Evolutionary conservation across 2,888 invertebrate species (phyloP).

Genomic region (Pardosa pseudoannulata): DNA sequence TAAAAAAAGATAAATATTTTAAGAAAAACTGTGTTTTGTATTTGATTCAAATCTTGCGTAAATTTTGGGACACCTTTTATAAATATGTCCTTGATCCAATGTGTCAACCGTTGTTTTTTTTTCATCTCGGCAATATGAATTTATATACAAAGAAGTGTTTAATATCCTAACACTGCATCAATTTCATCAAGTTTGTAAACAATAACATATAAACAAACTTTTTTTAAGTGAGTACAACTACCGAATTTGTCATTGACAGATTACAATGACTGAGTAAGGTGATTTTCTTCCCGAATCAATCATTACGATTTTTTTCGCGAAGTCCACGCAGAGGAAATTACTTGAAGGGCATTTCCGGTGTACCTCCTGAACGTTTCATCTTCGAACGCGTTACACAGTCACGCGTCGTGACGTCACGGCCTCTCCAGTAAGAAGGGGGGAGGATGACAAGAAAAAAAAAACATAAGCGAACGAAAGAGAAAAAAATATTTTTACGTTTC

Average conservation of each 20-base stretch:
- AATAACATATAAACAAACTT: too few relatives aligned
- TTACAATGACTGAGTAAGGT: neutral
- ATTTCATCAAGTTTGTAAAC: too few relatives aligned
- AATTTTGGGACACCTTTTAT: too few relatives aligned
- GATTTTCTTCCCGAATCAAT: neutral
- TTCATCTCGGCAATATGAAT: too few relatives aligned
- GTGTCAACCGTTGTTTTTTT: too few relatives aligned
- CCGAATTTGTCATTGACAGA: conserved; percentile 7
- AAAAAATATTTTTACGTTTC: neutral
- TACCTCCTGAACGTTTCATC: conserved; percentile 1
- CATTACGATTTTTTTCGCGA: neutral
- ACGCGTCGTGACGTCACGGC: conserved; percentile 17
- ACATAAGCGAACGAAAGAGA: neutral
- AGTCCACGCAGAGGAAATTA: conserved; percentile 15
- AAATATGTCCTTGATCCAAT: too few relatives aligned
- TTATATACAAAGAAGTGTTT: too few relatives aligned
- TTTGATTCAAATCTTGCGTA: too few relatives aligned
- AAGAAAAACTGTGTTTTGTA: too few relatives aligned
- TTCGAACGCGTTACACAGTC: conserved; percentile 24
- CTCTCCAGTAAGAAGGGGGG: neutral
- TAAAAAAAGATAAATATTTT: too few relatives aligned
- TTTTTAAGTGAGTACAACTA: too few relatives aligned
- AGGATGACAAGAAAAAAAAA: conserved; percentile 1
- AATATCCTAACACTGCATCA: too few relatives aligned
- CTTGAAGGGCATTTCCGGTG: conserved; percentile 25